Evolutionary conservation across 23 tunicate species (phyloP), one percentile per base, ranked within the genome.

Genomic region (Clavelina lepadiformis): DNA sequence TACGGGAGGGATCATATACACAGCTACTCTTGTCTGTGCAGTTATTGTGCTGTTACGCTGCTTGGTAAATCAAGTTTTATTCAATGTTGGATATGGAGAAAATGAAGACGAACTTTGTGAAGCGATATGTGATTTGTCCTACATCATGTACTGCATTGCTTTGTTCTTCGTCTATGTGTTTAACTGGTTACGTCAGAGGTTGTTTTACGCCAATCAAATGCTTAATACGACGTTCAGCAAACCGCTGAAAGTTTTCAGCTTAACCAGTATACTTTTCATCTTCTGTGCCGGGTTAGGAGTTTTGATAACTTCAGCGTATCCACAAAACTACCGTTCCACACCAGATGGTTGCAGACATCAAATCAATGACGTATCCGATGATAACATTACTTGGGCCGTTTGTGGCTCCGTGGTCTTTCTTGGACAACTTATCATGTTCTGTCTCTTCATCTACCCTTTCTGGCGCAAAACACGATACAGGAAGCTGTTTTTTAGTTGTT

Each of bases 381-480:
- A 58, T 28, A 37, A 33, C 25, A 24, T 28, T 7, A 15, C 32
- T 7, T 22, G 34, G 20, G 33, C 28, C 28, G 59, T 34, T 18
- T 54, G 44, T 30, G 73, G 75, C 4, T 51, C 57, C 34, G 22
- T 73, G 19, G 46, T 81, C 7, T 25, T 73, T 5, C 7, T 81
- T 18, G 71, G 73, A 3, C 88, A 81, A 55, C 29, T 73, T 4
- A 29, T 68, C 4, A 58, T 81, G 21, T 26, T 81, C 13, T 34
- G 72, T 35, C 51, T 81, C n/a, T 81, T 73, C 56, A 38, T 81
- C 4, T 80, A 80, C 56, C 80, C 86, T 3, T 59, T 80, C 35
- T 29, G 65, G 7, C 13, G 49, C 11, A 8, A 41, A 11, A 8
- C 49, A 41, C 49, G 15, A 41, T 15, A 11, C 15, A 11, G 49